phyloP scores from a whole-genome alignment of 1,140 invertebrate species.

The Apolygus lucorum region DNA sequence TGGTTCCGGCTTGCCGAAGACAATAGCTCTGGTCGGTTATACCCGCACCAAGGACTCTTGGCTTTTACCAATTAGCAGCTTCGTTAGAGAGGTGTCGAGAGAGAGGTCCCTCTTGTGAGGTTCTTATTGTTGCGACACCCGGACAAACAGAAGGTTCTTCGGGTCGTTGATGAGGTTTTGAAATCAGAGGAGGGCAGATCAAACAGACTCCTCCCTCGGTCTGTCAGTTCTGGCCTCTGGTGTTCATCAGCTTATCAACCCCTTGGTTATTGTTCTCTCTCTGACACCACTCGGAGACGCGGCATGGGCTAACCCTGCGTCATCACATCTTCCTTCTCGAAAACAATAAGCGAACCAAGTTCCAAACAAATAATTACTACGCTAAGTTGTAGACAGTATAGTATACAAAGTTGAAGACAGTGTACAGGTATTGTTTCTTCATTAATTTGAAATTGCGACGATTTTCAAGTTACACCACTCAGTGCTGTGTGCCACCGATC shows the following conservation, averaged over 20 bases:
- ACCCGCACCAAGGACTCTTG: neutral
- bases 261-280: neutral
- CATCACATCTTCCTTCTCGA: too few relatives aligned
- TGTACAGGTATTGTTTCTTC: too few relatives aligned
- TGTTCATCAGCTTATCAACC: neutral
- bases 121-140: slow-evolving; percentile 4
- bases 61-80: slow-evolving; percentile 11
- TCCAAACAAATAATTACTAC: too few relatives aligned
- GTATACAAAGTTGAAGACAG: too few relatives aligned
- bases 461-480: too few relatives aligned
- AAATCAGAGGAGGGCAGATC: slow-evolving; percentile 3
- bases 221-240: neutral
- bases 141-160: slow-evolving; percentile 1
- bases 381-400: too few relatives aligned
- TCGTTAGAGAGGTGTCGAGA: neutral
- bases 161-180: neutral
- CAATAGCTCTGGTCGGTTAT: neutral
- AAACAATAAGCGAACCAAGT: too few relatives aligned
- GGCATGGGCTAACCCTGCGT: neutral
- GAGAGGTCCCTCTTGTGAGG: neutral
- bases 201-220: neutral
- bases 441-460: too few relatives aligned
- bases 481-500: too few relatives aligned
- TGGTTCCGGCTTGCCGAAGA: neutral
- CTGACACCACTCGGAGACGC: neutral